Base-by-base conservation (phyloP, 2,797 vertebrate genomes). In the Leptodactylus fallax region DNA sequence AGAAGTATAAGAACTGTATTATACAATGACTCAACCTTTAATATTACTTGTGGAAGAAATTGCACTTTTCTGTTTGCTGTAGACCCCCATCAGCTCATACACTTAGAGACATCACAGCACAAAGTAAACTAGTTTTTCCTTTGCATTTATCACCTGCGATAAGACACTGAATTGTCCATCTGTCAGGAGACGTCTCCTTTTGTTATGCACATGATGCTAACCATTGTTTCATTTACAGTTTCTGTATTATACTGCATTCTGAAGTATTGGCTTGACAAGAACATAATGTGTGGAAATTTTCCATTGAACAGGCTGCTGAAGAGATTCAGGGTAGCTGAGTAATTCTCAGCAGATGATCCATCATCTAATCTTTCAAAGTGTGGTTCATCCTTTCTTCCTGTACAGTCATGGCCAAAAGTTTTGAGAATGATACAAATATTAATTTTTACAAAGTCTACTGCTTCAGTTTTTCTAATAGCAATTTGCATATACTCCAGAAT, bases 81-180 rank as follows among this genome's bases (percentile, higher is more conserved):
- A 27, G 25, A 11, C 45, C 9, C 65, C 23, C 65, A 47, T 14
- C 71, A 49, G 7, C 27, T 76, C 74, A 79, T 65, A 49, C 61
- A 25, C n/a, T 36, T 36, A 4, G 23, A 58, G 36, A 58, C 45
- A 67, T 71, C 51, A 36, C 36, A 23, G 51, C 2, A 23, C 1
- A 49, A 14, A 58, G 36, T 5, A 36, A 36, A n/a, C 53, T 78
- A 16, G 17, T 25, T 67, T 79, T 67, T 13, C 17, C 9, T 47
- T 27, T 85, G 65, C 60, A 79, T 79, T 85, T 78, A 85, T 79
- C 84, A 85, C 74, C 45, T 53, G 10, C 65, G 45, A 85, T 79
- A 55, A 56, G 61, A 4, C 56, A 49, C 65, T 53, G 16, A 67
- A 45, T 69, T 79, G 60, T 47, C 25, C 49, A 47, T 56, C 49